phyloP scores from a whole-genome alignment of 1,140 invertebrate genomes.

The Zaprionus lachaisei region DNA sequence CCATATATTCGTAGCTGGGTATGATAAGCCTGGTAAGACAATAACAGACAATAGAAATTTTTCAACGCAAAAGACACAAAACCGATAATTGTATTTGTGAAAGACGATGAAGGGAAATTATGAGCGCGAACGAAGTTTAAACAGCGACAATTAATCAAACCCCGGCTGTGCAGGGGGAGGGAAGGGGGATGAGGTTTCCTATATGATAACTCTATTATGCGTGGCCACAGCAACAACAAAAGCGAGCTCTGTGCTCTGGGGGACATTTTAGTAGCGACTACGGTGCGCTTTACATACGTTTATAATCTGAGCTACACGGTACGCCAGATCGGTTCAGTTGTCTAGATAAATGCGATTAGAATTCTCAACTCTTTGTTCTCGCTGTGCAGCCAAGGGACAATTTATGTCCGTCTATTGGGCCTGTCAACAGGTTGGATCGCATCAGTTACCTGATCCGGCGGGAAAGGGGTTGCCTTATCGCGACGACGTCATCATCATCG shows the following conservation, averaged over 20 bases:
- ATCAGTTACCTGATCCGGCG: slow-evolving; percentile 33
- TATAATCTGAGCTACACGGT: slow-evolving; percentile 50
- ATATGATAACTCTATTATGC: slow-evolving; percentile 77
- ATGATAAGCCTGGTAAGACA: slow-evolving; percentile 43
- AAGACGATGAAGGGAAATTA: slow-evolving; percentile 66
- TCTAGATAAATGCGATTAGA: slow-evolving; percentile 50
- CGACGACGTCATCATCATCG: slow-evolving; percentile 36
- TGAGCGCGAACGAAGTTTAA: slow-evolving; percentile 53
- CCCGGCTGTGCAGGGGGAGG: slow-evolving; percentile 17
- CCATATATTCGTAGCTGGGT: slow-evolving; percentile 36
- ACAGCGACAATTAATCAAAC: slow-evolving; percentile 77
- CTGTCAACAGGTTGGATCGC: slow-evolving; percentile 44
- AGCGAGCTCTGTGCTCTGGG: slow-evolving; percentile 5
- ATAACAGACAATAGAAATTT: slow-evolving; percentile 74
- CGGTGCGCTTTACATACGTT: slow-evolving; percentile 72
- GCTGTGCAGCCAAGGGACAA: slow-evolving; percentile 9
- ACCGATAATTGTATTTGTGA: slow-evolving; percentile 63
- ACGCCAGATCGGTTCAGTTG: slow-evolving; percentile 17
- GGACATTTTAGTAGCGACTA: slow-evolving; percentile 72
- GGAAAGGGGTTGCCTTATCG: slow-evolving; percentile 60
- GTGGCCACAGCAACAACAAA: slow-evolving; percentile 14
- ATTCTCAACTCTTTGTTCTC: slow-evolving; percentile 17
- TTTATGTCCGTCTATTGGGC: slow-evolving; percentile 31
- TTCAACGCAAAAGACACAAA: slow-evolving; percentile 67
- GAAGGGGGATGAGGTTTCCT: background rate